A percentile compares a stretch with the other conserved stretches of the same genome.
These are phyloP conservation scores for Chloropsis cyanopogon DNA, from an alignment of 2,113 vertebrate species.

Conservation along the genomic window DNA sequence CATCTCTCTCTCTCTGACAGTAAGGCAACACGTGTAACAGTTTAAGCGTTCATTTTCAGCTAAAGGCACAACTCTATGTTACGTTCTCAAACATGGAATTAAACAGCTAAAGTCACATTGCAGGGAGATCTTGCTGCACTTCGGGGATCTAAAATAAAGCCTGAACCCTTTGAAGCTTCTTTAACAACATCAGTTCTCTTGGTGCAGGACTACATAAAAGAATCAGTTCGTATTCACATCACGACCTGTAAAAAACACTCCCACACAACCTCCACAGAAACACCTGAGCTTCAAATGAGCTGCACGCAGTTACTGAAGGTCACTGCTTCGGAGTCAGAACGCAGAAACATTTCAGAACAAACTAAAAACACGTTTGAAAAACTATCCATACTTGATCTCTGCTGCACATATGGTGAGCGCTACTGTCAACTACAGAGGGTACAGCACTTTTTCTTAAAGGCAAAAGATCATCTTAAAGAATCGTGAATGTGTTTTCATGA, in stretches of 20 bases:
- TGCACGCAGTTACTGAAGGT: neutral
- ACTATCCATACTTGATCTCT: neutral
- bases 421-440: conserved; percentile 26
- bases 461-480: neutral
- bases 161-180: conserved; percentile 28
- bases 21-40: conserved; percentile 70
- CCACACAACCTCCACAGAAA: conserved; percentile 13
- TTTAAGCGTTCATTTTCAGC: conserved; percentile 62
- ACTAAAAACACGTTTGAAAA: conserved; percentile 62
- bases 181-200: conserved; percentile 1
- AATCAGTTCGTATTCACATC: neutral
- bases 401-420: conserved; percentile 6
- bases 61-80: conserved; percentile 66
- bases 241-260: conserved; percentile 9
- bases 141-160: conserved; percentile 41
- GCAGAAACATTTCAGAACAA: conserved; percentile 32
- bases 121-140: conserved; percentile 32
- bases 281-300: conserved; percentile 41
- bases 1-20: conserved; percentile 56
- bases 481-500: neutral
- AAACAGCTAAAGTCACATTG: conserved; percentile 25
- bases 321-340: neutral
- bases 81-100: conserved; percentile 38
- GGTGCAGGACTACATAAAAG: conserved; percentile 30
- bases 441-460: neutral